Evolutionary conservation across 2,888 invertebrate species (phyloP), one percentile per base, ranked within the genome.

Genomic region (Lingula anatina): DNA sequence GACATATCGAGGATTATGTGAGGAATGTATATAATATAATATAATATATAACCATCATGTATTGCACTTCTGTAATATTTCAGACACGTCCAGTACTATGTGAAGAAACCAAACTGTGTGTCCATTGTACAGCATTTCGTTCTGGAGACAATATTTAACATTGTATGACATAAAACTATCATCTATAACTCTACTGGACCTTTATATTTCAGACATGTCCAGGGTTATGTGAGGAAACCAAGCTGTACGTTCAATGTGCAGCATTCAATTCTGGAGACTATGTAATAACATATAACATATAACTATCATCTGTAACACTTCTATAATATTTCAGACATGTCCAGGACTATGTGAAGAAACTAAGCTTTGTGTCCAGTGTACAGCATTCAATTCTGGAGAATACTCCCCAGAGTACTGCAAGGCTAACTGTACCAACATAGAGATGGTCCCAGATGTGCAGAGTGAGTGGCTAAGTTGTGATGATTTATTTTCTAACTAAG

Each of bases 221-320:
- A 0, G 90, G 90, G 15, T 86, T 88, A 53, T 99, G 99, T 74
- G 84, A 86, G 45, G 90, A 93, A 71, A 87, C 92, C 74, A 90
- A 87, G 76, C 87, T 89, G 53, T 99, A 97, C 76, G 96, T 97
- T 15, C 86, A 94, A 76, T 99, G 99, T 73, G 87, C 88, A 73
- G 87, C 88, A 71, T 93, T 92, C 78, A 79, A 86, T 57, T 89
- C 88, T 26, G 95, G 95, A 0, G n/a, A n/a, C n/a, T n/a, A n/a
- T n/a, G 48, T 61, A 40, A 12, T 38, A 38, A 15, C 15, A 15
- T 7, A 31, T 31, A 31, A 31, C 7, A 15, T 31, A 31, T 9
- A 9, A 15, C 31, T 15, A 31, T n/a, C n/a, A n/a, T n/a, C n/a
- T n/a, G n/a, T n/a, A n/a, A n/a, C n/a, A n/a, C n/a, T n/a, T n/a